Base-by-base conservation (phyloP, 2,888 invertebrate genomes). In the Cephus runcator region DNA sequence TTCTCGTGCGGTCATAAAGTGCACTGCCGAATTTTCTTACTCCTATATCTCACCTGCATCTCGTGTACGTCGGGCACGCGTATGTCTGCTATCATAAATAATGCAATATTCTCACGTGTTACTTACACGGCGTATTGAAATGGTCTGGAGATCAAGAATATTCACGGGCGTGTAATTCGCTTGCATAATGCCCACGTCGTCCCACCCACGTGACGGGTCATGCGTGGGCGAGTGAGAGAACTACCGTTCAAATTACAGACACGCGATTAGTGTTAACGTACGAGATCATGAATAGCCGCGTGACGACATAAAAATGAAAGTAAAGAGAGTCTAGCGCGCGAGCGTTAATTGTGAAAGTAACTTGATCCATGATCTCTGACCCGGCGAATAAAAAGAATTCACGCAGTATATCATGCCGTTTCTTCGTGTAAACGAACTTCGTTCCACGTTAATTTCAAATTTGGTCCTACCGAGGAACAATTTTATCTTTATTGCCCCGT, bases 81-180 rank as follows among this genome's bases (percentile, higher is more conserved):
- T 23, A 9, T 23, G 23, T 15, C 2, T 56, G 23, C 2, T 56
- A 9, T 9, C 56, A 23, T 56, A 56, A 56, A 56, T 56, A 56
- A 56, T 56, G 56, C 56, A 56, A 56, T 23, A 56, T 56, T 56
- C 56, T 23, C 23, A 56, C 56, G 56, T 56, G 23, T 56, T 56
- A 56, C 56, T 23, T 56, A 56, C 9, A 56, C 56, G 23, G 56
- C 2, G 56, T 56, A 56, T 56, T 56, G 9, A 56, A 56, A 56
- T 56, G 56, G 23, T 23, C 56, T 9, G 23, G 12, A 15, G 40
- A 40, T 40, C 4, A 40, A 40, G 15, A 40, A 40, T 40, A 56
- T 56, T 81, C 15, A 73, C 82, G 83, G 84, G 84, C 85, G 34
- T 81, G 79, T 85, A 85, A 85, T 85, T 85, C 84, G 83, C 85